Base-by-base conservation (phyloP, 2,888 invertebrate species). In the Drosophila austrosaltans region DNA sequence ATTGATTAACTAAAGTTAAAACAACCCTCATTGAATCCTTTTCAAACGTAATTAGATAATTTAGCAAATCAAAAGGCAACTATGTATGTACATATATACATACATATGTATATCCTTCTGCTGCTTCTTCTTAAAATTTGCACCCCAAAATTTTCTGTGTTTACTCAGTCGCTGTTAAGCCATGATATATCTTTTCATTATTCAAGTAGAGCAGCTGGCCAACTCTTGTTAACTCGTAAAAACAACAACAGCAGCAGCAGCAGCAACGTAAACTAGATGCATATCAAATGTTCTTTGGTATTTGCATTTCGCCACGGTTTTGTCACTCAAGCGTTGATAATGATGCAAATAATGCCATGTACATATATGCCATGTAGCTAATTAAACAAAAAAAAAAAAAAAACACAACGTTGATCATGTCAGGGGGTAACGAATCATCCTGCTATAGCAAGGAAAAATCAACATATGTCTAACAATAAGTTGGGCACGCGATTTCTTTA, bases 271-370 rank as follows among this genome's bases (percentile, higher is more conserved):
- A 30, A 39, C 53, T 6, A 80, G 78, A 87, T 82, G 76, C 88
- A 78, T 82, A 73, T 82, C 83, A 72, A 82, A 83, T 82, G 86
- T 71, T 83, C 63, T 79, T 65, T 65, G 69, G 66, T 78, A 81
- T 79, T 81, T 72, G 76, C 79, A 74, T 81, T 64, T 83, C 68
- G 81, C 57, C 40, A 86, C 74, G 85, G 76, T 72, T 77, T 76
- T 75, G 66, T 67, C 73, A 61, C 68, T 77, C 70, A 65, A 83
- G 78, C 89, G 87, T 85, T 78, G 73, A 76, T 84, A 85, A 89
- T 87, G 75, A 75, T 68, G 72, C 58, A 64, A 64, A 63, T 60
- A 64, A 60, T 57, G 48, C 22, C 39, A 39, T 57, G 57, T 36
- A 56, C 53, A 62, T 59, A 56, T 56, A 62, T 59, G 36, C 36